Evolutionary conservation across 2,797 vertebrate species (phyloP).

Genomic region (Chaunax sp.): DNA sequence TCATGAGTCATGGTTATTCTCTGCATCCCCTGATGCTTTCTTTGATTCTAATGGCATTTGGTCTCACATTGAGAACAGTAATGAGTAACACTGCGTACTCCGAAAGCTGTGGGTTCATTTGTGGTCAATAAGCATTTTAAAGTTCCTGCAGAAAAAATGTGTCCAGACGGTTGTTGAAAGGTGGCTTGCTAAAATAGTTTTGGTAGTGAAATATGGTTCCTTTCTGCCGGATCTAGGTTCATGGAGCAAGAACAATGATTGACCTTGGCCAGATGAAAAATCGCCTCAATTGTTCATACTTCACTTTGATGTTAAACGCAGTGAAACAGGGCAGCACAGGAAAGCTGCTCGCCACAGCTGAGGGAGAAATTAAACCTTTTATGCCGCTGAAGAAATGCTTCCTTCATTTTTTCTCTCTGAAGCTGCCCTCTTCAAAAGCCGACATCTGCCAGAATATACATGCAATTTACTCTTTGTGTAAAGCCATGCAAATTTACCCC

Average conservation of each 20-base stretch:
- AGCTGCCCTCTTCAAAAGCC: constrained; percentile 38
- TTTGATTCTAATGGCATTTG: constrained; percentile 46
- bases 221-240: constrained; percentile 58
- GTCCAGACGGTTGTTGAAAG: constrained; percentile 42
- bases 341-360: constrained; percentile 59
- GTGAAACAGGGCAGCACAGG: constrained; percentile 61
- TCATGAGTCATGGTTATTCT: constrained; percentile 9
- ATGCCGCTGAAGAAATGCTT: constrained; percentile 48
- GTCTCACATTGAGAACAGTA: constrained; percentile 50
- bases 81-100: constrained; percentile 37
- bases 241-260: constrained; percentile 73
- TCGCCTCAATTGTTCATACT: constrained; percentile 77
- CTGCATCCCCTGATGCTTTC: constrained; percentile 33
- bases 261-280: constrained; percentile 75
- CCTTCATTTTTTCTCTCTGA: constrained; percentile 14
- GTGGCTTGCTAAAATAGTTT: constrained; percentile 52
- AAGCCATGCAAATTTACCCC: constrained; percentile 20
- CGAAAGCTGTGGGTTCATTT: constrained; percentile 35
- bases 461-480: constrained; percentile 52
- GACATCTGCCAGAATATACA: constrained; percentile 51
- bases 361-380: constrained; percentile 72
- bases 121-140: constrained; percentile 55
- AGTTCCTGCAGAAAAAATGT: constrained; percentile 20
- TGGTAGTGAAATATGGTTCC: constrained; percentile 56
- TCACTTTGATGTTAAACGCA: constrained; percentile 81